Base-by-base conservation (phyloP, 2,113 vertebrate genomes). In the Passer domesticus region DNA sequence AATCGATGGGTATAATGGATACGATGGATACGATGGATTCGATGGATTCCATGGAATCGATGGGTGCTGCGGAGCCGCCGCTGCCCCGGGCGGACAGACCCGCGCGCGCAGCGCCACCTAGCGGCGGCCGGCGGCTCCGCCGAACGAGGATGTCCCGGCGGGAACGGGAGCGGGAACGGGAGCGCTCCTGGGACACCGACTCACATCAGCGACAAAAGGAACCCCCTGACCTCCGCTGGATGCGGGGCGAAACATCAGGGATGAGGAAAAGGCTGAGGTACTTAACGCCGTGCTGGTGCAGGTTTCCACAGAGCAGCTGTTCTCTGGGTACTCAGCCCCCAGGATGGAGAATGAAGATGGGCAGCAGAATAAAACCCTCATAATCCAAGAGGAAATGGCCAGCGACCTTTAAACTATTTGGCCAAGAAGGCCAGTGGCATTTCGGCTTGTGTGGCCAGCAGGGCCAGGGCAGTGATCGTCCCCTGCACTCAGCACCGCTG, bases 31-130 rank as follows among this genome's bases (percentile, higher is more conserved):
- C 27, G 3, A 8, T 30, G 52, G 50, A 17, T 28, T 1, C 50
- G 2, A 10, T 10, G 50, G 50, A 52, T 6, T 3, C 50, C 9
- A 6, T 9, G 56, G n/a, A 8, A 15, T 17, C 10, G 4, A 2
- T 2, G 37, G 10, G 6, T 2, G 9, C 31, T 4, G 5, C 6
- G 22, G 15, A 15, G 46, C 13, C 28, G 41, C 10, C 59, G 15
- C 68, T 22, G 58, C 7, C 18, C 39, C 27, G 14, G 11, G 6
- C 21, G 21, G 10, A 21, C 44, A 2, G 33, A 60, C 46, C 83
- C 64, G 23, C 6, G 39, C 41, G 0, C 24, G 3, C 75, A 80
- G 85, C 49, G 66, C 75, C 75, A 35, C 75, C 85, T 18, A 25
- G 75, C 66, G 66, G 75, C 74, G 33, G 4, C 33, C 17, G 16